Base-by-base conservation (phyloP, 2,113 vertebrate genomes). In the Maccullochella peelii region DNA sequence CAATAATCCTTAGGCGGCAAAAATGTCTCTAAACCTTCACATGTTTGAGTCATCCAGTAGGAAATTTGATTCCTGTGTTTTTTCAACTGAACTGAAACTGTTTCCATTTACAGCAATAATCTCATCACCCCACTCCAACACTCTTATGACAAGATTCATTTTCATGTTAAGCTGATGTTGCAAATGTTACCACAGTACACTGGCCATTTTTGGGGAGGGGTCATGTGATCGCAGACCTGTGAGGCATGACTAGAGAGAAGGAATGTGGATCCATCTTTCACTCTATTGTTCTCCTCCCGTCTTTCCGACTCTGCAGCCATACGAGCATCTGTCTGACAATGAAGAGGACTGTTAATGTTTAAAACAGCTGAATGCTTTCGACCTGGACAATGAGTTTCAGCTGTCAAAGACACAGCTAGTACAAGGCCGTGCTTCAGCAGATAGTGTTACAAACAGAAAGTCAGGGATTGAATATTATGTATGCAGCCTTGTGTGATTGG, bases 141-240 rank as follows among this genome's bases (percentile, higher is more conserved):
- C 30, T 54, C 30, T 38, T 38, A 25, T 47, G 52, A 27, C 25
- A 25, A 57, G 6, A 47, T 42, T 72, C 3, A 20, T 42, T 38
- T 23, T 58, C 16, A 62, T 54, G 55, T 44, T 30, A 25, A 38
- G 20, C 57, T 50, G 25, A 57, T 42, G 27, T 67, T 65, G 27
- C 50, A 33, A n/a, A 58, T 59, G 33, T 49, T 57, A 52, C 66
- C 55, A 16, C 54, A 36, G 44, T 1, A 77, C 40, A 20, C 21
- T 18, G 33, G 49, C 30, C 27, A 54, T 77, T 57, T 76, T 55
- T 49, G 6, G 18, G 38, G 38, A 20, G 44, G 9, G 77, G 69
- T 88, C 88, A 90, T 84, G 87, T 86, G 89, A 91, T 72, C 88
- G 77, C 50, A 83, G 69, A 86, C 79, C 86, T 73, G 86, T 77